These are phyloP conservation scores for Ivindomyrus marchei DNA, from an alignment of 2,113 vertebrate species.

Conservation along the genomic window DNA sequence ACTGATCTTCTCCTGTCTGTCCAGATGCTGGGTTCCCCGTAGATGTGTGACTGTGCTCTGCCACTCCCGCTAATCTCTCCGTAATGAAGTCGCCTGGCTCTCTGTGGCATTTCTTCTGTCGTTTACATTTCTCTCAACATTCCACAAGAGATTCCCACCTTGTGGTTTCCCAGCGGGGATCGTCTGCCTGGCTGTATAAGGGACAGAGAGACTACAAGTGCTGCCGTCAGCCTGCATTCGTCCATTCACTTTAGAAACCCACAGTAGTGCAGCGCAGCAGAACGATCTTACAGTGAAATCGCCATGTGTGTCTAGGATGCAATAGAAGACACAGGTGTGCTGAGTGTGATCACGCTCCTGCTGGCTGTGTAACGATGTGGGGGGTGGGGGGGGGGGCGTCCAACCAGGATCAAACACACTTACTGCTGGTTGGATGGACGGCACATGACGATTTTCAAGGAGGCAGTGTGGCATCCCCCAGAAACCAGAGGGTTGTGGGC, in stretches of 20 bases:
- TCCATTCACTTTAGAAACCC: background rate
- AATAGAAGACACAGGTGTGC: background rate
- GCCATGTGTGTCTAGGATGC: background rate
- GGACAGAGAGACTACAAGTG: background rate
- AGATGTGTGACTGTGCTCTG: background rate
- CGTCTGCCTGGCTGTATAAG: background rate
- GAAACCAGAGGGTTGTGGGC: background rate
- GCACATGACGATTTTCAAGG: background rate
- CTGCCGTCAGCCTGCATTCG: background rate
- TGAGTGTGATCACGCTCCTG: background rate
- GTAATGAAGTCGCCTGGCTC: background rate
- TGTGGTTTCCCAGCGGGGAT: background rate
- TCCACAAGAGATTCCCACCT: background rate
- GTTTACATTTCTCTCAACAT: background rate
- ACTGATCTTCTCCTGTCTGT: background rate
- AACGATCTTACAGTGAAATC: background rate
- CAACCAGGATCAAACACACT: background rate
- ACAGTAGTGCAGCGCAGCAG: background rate
- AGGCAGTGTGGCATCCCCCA: background rate
- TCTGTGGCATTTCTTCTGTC: background rate
- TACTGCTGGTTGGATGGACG: background rate
- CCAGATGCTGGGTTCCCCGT: background rate
- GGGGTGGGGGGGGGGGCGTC: background rate
- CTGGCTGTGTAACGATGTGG: background rate
- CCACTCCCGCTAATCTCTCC: background rate